Conservation (phyloP, 2,888 invertebrate genomes). For the Torymus aiolomorphi region DNA sequence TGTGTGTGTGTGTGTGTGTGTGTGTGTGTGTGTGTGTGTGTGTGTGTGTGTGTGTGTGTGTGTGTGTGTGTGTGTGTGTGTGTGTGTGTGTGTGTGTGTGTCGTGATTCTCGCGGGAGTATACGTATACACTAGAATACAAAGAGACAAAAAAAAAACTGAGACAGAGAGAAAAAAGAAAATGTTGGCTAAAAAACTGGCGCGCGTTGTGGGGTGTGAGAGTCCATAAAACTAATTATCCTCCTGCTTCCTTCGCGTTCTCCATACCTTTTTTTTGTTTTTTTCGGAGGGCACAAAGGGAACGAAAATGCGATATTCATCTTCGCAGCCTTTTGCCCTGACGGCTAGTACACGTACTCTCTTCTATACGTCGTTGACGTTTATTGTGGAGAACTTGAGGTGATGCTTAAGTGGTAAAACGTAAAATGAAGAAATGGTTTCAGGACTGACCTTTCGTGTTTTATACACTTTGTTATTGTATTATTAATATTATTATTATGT, state of each 20-base stretch:
- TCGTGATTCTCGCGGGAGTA: not conserved
- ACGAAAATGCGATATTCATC: conserved; percentile 1
- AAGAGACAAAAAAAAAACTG: conserved; percentile 19
- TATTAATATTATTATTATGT: conserved; percentile 5
- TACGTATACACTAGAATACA: conserved; percentile 19
- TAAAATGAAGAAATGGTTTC: conserved; percentile 31
- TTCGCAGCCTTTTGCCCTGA: not conserved
- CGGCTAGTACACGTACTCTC: not conserved
- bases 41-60: not conserved
- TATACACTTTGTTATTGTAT: conserved; percentile 25
- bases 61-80: not conserved
- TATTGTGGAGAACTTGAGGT: conserved; percentile 3
- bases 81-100: conserved; percentile 1
- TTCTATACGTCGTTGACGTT: conserved; percentile 16
- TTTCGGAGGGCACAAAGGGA: not conserved
- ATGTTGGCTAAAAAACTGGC: conserved; percentile 54
- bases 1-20: conserved; percentile 3
- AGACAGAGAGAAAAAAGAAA: conserved; percentile 40
- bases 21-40: conserved; percentile 9
- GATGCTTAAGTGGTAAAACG: not conserved
- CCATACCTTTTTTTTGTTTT: not conserved
- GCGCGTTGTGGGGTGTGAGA: conserved; percentile 40
- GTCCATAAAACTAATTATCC: not conserved
- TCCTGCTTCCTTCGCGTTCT: conserved; percentile 4
- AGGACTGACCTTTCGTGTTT: conserved; percentile 41